These are phyloP conservation scores for Limnephilus marmoratus DNA, from an alignment of 2,888 invertebrate genomes.

Conservation along the genomic window DNA sequence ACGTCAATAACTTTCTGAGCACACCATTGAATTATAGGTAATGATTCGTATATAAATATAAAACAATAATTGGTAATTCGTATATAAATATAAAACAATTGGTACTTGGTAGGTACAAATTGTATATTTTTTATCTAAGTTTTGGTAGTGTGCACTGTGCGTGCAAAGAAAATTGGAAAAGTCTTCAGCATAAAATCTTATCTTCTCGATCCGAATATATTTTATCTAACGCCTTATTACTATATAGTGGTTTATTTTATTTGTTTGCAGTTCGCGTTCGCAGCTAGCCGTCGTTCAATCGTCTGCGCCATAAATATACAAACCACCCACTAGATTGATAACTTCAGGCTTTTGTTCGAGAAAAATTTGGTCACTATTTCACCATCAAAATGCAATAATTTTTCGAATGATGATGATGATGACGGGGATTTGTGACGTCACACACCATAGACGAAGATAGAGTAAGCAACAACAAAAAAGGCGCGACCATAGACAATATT, in stretches of 20 bases:
- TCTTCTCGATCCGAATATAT: neutral
- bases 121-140: too few relatives aligned
- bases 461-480: too few relatives aligned
- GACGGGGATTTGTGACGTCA: too few relatives aligned
- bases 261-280: neutral
- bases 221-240: neutral
- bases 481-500: too few relatives aligned
- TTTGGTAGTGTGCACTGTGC: neutral
- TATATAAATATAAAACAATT: neutral
- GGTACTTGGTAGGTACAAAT: neutral
- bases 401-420: too few relatives aligned
- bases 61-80: neutral
- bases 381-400: too few relatives aligned
- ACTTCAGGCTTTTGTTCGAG: too few relatives aligned
- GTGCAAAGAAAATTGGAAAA: neutral
- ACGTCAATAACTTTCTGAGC: neutral
- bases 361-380: too few relatives aligned
- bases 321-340: too few relatives aligned
- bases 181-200: slow-evolving; percentile 9
- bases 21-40: neutral
- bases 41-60: neutral
- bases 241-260: neutral
- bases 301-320: too few relatives aligned
- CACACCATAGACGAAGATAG: too few relatives aligned
- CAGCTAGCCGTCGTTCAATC: neutral